Evolutionary conservation across 2,797 vertebrate genomes (phyloP).

Genomic region (Galagoides demidoff): DNA sequence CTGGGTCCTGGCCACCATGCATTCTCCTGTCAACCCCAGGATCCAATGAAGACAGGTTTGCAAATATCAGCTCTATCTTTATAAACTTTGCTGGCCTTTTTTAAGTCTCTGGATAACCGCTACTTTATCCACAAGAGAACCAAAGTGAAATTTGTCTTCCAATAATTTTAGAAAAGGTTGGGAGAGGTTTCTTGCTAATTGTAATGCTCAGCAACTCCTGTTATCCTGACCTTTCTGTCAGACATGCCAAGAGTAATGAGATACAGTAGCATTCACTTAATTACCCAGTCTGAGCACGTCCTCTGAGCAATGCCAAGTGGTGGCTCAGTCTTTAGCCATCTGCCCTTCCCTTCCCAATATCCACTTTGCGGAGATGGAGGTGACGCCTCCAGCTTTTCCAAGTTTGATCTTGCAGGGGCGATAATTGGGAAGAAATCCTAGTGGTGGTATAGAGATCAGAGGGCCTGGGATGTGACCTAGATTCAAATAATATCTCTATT

Average conservation of each 20-base stretch:
- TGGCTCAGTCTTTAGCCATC: background rate
- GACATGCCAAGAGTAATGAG: background rate
- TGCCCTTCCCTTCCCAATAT: background rate
- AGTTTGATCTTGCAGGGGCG: background rate
- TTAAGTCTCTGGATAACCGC: constrained; percentile 53
- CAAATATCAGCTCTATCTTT: constrained; percentile 50
- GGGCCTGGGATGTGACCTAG: background rate
- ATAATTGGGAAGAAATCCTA: background rate
- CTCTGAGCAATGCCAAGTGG: background rate
- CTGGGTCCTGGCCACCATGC: background rate
- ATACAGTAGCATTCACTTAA: background rate
- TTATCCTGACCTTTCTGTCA: background rate
- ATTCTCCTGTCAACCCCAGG: background rate
- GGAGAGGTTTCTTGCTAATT: constrained; percentile 48
- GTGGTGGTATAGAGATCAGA: background rate
- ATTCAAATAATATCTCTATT: background rate
- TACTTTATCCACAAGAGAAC: constrained; percentile 47
- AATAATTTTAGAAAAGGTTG: constrained; percentile 35
- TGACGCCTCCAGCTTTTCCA: background rate
- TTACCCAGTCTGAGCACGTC: background rate
- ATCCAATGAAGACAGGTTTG: background rate
- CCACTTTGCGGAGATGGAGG: background rate
- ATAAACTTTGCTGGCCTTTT: constrained; percentile 51
- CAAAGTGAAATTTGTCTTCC: constrained; percentile 45
- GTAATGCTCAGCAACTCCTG: constrained; percentile 2